phyloP scores from a whole-genome alignment of 2,113 vertebrate genomes.

The Dromas ardeola region DNA sequence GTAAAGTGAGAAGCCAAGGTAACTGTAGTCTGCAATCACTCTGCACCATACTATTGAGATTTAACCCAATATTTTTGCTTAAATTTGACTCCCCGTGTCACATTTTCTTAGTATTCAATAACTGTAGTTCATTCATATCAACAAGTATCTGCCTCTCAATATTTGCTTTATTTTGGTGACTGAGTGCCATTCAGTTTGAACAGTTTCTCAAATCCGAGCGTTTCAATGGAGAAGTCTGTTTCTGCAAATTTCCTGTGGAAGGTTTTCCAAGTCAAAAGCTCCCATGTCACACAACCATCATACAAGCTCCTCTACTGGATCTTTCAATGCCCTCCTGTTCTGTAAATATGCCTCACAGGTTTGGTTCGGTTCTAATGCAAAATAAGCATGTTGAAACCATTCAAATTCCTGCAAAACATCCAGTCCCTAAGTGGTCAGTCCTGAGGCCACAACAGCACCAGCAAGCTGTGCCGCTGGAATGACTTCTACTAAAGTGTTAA shows the following conservation, averaged over 20 bases:
- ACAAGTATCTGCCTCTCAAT: background rate
- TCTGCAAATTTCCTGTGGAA: background rate
- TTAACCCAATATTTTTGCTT: background rate
- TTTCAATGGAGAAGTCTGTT: background rate
- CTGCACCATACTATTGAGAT: background rate
- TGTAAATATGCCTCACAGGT: background rate
- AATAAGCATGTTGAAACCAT: background rate
- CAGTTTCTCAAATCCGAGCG: accelerated
- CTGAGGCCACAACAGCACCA: background rate
- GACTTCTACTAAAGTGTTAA: background rate
- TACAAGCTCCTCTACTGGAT: background rate
- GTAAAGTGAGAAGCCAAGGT: background rate
- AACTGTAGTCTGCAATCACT: background rate
- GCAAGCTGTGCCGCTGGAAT: background rate
- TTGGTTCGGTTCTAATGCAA: background rate
- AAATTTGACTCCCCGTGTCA: background rate
- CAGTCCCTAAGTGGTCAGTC: background rate
- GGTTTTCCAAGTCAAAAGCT: background rate
- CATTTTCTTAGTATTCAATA: background rate
- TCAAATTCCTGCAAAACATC: background rate
- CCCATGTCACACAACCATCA: background rate
- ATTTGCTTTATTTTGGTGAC: background rate
- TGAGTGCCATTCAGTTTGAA: background rate
- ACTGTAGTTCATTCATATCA: background rate
- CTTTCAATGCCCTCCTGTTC: background rate